phyloP scores from a whole-genome alignment of 23 tunicate species.

The Botrylloides violaceus region DNA sequence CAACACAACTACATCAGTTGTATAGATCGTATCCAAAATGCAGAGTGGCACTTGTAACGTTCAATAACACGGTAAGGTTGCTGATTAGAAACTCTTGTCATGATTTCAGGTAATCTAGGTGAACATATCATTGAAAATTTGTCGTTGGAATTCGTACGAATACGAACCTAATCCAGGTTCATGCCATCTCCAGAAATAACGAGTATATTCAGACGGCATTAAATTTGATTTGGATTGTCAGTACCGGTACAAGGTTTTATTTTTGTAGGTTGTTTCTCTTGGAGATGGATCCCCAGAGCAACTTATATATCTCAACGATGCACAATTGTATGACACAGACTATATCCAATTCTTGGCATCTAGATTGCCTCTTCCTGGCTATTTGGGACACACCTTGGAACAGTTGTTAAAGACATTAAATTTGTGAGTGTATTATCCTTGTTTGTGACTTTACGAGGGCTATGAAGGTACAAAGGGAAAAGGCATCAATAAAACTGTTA shows the following conservation, averaged over 20 bases:
- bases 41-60: conserved; percentile 65
- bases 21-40: conserved; percentile 30
- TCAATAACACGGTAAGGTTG: conserved; percentile 43
- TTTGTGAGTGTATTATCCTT: conserved; percentile 38
- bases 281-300: conserved; percentile 74
- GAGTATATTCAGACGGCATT: no score
- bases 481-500: no score
- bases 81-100: no score
- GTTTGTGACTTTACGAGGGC: no score
- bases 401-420: conserved; percentile 39
- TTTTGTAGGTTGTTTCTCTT: conserved; percentile 34
- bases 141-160: no score
- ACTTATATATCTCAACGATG: conserved; percentile 21
- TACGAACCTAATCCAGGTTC: no score
- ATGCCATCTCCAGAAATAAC: no score
- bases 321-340: conserved; percentile 61
- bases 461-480: no score
- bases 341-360: conserved; percentile 30
- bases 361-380: conserved; percentile 38
- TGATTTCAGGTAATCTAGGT: no score
- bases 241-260: background rate
- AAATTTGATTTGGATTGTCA: background rate
- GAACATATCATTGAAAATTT: no score
- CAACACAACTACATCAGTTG: conserved; percentile 40
- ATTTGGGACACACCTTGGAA: conserved; percentile 19